Evolutionary conservation across 2,113 vertebrate genomes (phyloP).

Genomic region (Ploceus nigricollis): DNA sequence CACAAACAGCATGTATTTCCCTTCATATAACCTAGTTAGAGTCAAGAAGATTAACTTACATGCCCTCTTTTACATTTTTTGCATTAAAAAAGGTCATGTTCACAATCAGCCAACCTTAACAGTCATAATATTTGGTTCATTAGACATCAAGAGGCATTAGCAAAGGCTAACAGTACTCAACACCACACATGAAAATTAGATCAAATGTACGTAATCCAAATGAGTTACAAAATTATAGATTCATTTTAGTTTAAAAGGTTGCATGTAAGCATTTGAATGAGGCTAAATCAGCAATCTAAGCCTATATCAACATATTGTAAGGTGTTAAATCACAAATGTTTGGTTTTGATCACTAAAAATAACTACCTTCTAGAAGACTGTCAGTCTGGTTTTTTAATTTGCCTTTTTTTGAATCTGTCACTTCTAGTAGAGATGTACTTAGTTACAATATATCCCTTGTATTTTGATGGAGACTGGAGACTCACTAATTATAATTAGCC

Average conservation of each 20-base stretch:
- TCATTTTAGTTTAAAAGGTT: not conserved
- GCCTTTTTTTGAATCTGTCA: constrained; percentile 51
- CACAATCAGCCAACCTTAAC: not conserved
- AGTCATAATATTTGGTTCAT: not conserved
- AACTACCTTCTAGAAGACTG: constrained; percentile 44
- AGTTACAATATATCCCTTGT: constrained; percentile 29
- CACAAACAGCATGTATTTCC: not conserved
- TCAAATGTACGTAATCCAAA: constrained; percentile 3
- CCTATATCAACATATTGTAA: not conserved
- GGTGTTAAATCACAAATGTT: constrained; percentile 38
- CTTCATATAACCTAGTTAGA: not conserved
- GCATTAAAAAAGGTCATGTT: not conserved
- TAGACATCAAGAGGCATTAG: not conserved
- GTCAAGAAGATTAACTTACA: not conserved
- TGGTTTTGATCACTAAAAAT: constrained; percentile 50
- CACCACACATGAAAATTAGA: not conserved
- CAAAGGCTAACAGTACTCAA: not conserved
- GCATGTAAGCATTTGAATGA: not conserved
- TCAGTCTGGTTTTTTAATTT: constrained; percentile 22
- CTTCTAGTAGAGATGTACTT: constrained; percentile 56
- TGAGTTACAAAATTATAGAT: not conserved
- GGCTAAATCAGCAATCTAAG: not conserved
- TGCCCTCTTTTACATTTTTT: not conserved
- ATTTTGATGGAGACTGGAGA: constrained; percentile 54
- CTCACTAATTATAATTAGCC: constrained; percentile 58